phyloP scores from a whole-genome alignment of 2,888 invertebrate species.

The Electrophaes corylata region DNA sequence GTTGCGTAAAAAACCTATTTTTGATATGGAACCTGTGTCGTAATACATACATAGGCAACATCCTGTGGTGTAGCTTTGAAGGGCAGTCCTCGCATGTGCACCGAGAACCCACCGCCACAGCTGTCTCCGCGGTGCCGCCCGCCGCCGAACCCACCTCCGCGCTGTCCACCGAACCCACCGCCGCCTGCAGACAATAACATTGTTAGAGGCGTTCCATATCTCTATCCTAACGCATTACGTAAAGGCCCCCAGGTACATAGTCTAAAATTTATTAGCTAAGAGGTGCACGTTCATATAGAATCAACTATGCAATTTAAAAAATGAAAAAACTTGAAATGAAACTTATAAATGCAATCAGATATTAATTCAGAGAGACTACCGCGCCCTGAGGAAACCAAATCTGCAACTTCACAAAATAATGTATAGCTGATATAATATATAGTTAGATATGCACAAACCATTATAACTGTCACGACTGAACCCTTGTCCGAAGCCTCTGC shows the following conservation, averaged over 20 bases:
- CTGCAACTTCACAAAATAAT: not conserved
- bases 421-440: slow-evolving; percentile 41
- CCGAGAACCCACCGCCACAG: slow-evolving; percentile 79
- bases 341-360: too few species aligned
- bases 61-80: slow-evolving; percentile 94
- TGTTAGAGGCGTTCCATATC: not conserved
- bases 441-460: slow-evolving; percentile 41
- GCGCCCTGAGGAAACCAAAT: not conserved
- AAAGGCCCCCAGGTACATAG: too few species aligned
- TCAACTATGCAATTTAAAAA: too few species aligned
- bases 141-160: slow-evolving; percentile 48
- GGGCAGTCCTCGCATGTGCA: slow-evolving; percentile 93
- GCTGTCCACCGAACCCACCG: slow-evolving; percentile 59
- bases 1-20: too few species aligned
- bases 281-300: too few species aligned
- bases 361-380: not conserved
- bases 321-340: too few species aligned
- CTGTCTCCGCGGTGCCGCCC: slow-evolving; percentile 53
- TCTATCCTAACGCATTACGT: not conserved
- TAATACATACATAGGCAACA: slow-evolving; percentile 88
- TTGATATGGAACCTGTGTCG: not conserved
- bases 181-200: slow-evolving; percentile 29
- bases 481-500: slow-evolving; percentile 40
- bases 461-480: slow-evolving; percentile 27
- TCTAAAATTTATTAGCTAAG: too few species aligned